Evolutionary conservation across 2,888 invertebrate genomes (phyloP), one percentile per base, ranked within the genome.

Genomic region (Heteropelma amictum): DNA sequence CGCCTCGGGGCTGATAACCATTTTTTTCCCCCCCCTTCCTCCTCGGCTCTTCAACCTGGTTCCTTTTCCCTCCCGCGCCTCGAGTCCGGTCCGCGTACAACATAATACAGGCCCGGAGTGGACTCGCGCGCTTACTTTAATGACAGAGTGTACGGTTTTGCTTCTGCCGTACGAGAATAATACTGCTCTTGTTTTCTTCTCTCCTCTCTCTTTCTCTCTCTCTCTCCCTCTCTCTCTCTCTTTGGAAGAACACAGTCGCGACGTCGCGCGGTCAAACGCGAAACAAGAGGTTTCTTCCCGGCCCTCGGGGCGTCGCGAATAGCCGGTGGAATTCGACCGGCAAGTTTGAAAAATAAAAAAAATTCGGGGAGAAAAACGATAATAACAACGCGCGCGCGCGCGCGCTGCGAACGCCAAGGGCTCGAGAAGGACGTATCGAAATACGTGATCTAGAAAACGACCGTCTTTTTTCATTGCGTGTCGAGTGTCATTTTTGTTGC

Each of bases 61-160:
- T 53, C 30, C 12, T 42, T 23, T 3, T 10, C 42, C 51, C 14
- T 65, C 26, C 17, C 40, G 12, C 53, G 7, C 28, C n/a, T n/a
- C n/a, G n/a, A n/a, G n/a, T 58, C 42, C 51, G 56, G 30, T 51
- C 58, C 47, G 28, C 42, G 26, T 30, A 65, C 58, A 69, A 70
- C n/a, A n/a, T 74, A 74, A 74, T 74, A 70, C 19, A 40, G 61
- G n/a, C n/a, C n/a, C n/a, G n/a, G n/a, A n/a, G 42, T 42, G 33
- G 35, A 47, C 69, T 60, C 21, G 21, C 53, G 56, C 69, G 70
- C 60, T 65, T 51, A 67, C 53, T 75, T n/a, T 75, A 75, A 75
- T 75, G 75, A 75, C 75, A 65, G 75, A 75, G 60, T 49, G 40
- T 49, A n/a, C n/a, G 60, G 54, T 61, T 65, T 75, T 68, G 65